Conservation (phyloP, 2,797 vertebrate species). For the Falco peregrinus region DNA sequence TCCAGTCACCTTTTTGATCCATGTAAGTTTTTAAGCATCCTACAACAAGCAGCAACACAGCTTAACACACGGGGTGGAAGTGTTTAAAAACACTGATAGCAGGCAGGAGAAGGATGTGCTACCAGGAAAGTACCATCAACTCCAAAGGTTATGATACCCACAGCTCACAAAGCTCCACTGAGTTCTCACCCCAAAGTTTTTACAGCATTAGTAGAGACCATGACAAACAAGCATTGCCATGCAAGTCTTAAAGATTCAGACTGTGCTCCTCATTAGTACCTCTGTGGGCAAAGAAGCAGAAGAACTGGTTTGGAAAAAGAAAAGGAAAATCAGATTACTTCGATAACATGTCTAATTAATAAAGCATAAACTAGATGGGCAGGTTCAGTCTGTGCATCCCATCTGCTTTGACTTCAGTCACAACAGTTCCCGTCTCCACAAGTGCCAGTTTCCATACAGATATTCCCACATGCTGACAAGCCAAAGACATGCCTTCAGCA, state of each 20-base stretch:
- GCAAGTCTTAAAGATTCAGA: not conserved
- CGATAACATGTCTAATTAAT: constrained; percentile 42
- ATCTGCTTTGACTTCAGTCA: not conserved
- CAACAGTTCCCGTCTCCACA: constrained; percentile 4
- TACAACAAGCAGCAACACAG: accelerated
- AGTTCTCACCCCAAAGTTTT: not conserved
- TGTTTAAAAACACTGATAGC: not conserved
- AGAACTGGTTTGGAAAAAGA: constrained; percentile 63
- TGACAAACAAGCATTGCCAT: not conserved
- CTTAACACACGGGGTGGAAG: accelerated
- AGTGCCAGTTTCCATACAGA: not conserved
- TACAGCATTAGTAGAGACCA: accelerated
- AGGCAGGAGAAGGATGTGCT: not conserved
- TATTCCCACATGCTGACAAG: not conserved
- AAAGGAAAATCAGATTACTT: constrained; percentile 47
- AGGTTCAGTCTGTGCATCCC: constrained; percentile 8
- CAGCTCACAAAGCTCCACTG: not conserved
- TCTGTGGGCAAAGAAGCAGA: not conserved
- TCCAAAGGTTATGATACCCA: not conserved
- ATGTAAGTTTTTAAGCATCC: not conserved
- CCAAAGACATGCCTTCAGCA: not conserved
- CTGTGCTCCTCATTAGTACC: not conserved
- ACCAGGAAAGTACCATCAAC: not conserved
- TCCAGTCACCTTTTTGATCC: not conserved
- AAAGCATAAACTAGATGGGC: constrained; percentile 35